phyloP scores from a whole-genome alignment of 2,113 vertebrate genomes.

The Fregetta grallaria region DNA sequence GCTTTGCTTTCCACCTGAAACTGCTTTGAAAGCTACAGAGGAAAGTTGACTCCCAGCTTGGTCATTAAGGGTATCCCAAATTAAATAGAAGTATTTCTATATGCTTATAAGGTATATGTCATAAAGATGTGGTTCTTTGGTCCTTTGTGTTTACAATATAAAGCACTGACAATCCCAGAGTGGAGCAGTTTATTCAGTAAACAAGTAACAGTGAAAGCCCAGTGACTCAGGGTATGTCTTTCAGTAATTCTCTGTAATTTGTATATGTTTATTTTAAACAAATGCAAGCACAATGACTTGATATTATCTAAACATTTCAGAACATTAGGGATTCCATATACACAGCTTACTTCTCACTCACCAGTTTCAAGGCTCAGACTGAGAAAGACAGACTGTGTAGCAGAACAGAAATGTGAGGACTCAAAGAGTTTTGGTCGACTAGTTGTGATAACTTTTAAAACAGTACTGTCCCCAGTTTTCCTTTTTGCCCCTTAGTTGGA shows the following conservation, averaged over 20 bases:
- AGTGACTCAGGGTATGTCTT: not conserved
- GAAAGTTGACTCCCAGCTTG: not conserved
- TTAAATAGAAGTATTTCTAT: not conserved
- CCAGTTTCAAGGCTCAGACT: not conserved
- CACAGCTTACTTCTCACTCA: not conserved
- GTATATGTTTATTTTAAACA: conserved; percentile 3
- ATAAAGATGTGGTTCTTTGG: not conserved
- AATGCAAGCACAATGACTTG: not conserved
- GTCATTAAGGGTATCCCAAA: not conserved
- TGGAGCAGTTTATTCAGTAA: not conserved
- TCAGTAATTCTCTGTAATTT: not conserved
- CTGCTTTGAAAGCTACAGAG: not conserved
- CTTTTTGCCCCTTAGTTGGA: not conserved
- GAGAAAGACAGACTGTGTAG: not conserved
- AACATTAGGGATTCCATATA: not conserved
- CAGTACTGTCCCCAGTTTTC: not conserved
- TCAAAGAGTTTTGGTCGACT: not conserved
- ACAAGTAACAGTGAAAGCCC: not conserved
- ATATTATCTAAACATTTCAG: not conserved
- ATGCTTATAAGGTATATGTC: not conserved
- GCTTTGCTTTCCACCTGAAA: not conserved
- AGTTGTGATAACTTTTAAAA: not conserved
- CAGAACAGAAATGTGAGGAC: not conserved
- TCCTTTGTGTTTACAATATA: not conserved
- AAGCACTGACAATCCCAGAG: not conserved